These are phyloP conservation scores for Ischnus inquisitorius DNA, from an alignment of 2,888 invertebrate genomes.

Conservation along the genomic window DNA sequence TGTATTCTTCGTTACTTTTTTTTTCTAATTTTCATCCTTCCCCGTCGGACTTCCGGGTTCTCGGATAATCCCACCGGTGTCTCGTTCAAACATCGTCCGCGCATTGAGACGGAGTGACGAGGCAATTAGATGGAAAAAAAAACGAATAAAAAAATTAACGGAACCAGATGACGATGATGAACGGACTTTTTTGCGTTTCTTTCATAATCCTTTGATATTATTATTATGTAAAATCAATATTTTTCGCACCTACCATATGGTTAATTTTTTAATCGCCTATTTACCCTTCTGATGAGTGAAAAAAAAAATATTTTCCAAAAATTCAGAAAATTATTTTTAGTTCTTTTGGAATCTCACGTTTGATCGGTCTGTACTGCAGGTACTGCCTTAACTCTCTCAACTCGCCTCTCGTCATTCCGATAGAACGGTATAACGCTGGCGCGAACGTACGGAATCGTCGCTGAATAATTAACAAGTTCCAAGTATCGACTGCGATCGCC, in stretches of 20 bases:
- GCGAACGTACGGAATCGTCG: slow-evolving; percentile 10
- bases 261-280: too few relatives aligned
- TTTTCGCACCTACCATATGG: too few relatives aligned
- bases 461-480: slow-evolving; percentile 7
- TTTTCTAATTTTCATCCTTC: neutral
- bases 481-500: slow-evolving; percentile 20
- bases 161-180: neutral
- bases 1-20: slow-evolving; percentile 6
- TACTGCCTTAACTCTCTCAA: neutral
- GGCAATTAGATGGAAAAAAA: neutral
- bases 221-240: too few relatives aligned
- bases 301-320: too few relatives aligned
- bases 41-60: slow-evolving; percentile 49
- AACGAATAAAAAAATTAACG: neutral
- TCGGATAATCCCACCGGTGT: neutral
- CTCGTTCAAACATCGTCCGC: neutral
- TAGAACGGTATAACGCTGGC: neutral
- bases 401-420: neutral
- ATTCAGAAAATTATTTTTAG: too few relatives aligned
- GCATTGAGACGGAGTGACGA: neutral
- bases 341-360: too few relatives aligned
- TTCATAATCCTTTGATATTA: neutral
- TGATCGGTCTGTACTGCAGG: too few relatives aligned
- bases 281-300: too few relatives aligned
- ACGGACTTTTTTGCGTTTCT: neutral